Percentiles rank a stretch among this genome's conserved stretches.
Conservation (phyloP, 2,113 vertebrate genomes). For the Psettodes erumei region DNA sequence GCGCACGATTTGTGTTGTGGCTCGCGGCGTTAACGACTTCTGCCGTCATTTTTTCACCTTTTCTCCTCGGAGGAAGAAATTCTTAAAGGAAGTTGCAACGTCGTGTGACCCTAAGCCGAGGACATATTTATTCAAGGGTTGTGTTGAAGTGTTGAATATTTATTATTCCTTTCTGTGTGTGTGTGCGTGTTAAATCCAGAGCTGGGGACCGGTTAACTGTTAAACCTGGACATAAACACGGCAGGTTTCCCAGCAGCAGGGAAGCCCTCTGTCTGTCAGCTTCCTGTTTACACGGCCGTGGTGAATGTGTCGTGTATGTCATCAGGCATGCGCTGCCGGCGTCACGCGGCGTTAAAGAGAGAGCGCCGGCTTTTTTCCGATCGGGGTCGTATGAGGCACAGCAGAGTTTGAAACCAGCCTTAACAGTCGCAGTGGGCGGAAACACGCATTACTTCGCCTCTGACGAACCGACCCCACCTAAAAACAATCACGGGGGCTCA, state of each 20-base stretch:
- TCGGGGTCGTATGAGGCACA: too few species aligned
- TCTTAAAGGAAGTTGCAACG: neutral
- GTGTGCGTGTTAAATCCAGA: neutral
- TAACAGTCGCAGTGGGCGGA: neutral
- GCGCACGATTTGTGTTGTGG: neutral
- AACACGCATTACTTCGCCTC: neutral
- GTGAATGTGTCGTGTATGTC: neutral
- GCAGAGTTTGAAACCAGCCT: too few species aligned
- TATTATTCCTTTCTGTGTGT: neutral
- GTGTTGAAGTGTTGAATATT: too few species aligned
- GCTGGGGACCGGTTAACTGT: neutral
- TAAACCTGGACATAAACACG: neutral
- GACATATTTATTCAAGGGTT: slow-evolving; percentile 22
- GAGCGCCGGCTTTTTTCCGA: too few species aligned
- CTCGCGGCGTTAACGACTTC: slow-evolving; percentile 32
- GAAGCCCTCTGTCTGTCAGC: neutral
- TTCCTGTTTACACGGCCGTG: neutral
- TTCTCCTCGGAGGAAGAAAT: neutral
- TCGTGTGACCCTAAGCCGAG: neutral
- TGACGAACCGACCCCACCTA: neutral
- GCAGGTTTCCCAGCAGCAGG: neutral
- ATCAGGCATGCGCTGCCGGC: neutral
- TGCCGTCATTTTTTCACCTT: slow-evolving; percentile 23
- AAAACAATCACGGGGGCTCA: neutral
- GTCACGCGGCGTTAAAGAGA: too few species aligned